These are phyloP conservation scores for Apeltes quadracus DNA, from an alignment of 2,113 vertebrate species.

Conservation along the genomic window DNA sequence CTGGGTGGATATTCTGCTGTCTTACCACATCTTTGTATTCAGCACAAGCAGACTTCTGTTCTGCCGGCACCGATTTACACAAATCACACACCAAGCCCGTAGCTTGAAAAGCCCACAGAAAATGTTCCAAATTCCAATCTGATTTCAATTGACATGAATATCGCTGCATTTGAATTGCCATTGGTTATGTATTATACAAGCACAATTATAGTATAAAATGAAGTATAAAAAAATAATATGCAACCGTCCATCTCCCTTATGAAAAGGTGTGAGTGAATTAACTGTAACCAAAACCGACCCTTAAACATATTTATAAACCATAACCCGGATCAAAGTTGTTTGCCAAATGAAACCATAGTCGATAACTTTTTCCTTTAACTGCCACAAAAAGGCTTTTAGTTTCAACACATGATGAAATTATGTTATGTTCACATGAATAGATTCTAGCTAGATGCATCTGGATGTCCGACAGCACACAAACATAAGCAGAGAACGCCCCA, in stretches of 20 bases:
- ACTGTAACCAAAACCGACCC: background rate
- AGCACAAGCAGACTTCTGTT: conserved; percentile 36
- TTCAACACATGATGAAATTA: background rate
- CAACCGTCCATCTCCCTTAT: background rate
- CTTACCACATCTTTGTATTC: conserved; percentile 21
- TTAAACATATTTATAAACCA: background rate
- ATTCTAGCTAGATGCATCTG: background rate
- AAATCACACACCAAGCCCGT: conserved; percentile 13
- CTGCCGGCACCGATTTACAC: conserved; percentile 3
- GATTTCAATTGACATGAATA: conserved; percentile 21
- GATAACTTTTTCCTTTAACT: background rate
- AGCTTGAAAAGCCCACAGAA: conserved; percentile 33
- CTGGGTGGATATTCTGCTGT: conserved; percentile 7
- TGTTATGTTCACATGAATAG: background rate
- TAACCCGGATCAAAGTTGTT: background rate
- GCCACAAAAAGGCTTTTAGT: background rate
- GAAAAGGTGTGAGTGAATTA: background rate
- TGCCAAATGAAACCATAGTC: background rate
- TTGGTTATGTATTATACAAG: conserved; percentile 8
- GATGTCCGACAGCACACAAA: conserved; percentile 8
- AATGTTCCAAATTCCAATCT: conserved; percentile 32
- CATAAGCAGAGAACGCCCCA: background rate
- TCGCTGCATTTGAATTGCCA: conserved; percentile 12
- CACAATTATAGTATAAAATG: background rate
- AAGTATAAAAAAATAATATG: background rate